These are phyloP conservation scores for Acanthornis magna DNA, from an alignment of 2,797 vertebrate species.

Conservation along the genomic window DNA sequence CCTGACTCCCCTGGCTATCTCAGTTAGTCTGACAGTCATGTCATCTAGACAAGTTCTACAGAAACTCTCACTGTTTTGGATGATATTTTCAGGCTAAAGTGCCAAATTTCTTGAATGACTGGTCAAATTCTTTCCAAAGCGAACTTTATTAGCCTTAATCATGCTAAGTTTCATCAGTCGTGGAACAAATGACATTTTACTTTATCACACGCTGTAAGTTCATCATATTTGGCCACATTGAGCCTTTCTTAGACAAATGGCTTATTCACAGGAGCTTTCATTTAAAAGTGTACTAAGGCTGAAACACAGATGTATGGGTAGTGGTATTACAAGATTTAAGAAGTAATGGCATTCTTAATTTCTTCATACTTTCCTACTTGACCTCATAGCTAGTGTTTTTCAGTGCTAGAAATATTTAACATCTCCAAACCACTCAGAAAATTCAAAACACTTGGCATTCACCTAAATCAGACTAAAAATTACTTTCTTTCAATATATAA, in stretches of 20 bases:
- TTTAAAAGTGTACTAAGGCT: neutral
- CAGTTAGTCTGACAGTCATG: neutral
- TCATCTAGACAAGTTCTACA: neutral
- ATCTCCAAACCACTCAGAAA: neutral
- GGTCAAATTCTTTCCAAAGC: neutral
- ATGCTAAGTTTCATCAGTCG: neutral
- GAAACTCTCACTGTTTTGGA: neutral
- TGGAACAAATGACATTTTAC: neutral
- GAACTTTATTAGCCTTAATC: neutral
- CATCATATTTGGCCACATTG: neutral
- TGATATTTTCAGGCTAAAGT: neutral
- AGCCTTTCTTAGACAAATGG: neutral
- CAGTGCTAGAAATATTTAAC: neutral
- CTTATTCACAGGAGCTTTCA: neutral
- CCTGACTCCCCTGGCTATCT: neutral
- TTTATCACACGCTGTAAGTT: neutral
- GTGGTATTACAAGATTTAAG: neutral
- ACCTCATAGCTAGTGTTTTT: neutral
- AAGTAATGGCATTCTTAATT: neutral
- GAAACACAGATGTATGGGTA: neutral
- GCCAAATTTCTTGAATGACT: neutral
- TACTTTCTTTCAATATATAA: neutral
- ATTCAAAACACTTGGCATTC: neutral
- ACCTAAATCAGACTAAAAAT: neutral
- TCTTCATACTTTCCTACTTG: neutral